Evolutionary conservation across 2,888 invertebrate genomes (phyloP).

Genomic region (Thereva unica): DNA sequence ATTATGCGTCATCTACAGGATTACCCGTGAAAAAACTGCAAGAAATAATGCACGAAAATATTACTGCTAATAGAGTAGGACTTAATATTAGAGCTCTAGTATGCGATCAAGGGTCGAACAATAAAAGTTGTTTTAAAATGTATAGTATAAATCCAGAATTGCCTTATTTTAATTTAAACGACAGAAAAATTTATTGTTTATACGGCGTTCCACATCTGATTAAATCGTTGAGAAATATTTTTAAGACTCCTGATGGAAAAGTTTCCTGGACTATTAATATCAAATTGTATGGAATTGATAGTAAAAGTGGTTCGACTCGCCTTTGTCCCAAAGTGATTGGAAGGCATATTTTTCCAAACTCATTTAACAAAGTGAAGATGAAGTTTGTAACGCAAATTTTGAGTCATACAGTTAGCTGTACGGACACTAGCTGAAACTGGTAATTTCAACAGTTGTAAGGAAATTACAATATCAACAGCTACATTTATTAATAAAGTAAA

Average conservation of each 20-base stretch:
- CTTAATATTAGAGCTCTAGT: no score
- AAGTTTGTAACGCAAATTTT: constrained; percentile 23
- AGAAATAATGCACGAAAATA: constrained; percentile 4
- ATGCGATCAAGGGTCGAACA: no score
- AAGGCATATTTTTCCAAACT: no score
- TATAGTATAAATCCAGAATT: no score
- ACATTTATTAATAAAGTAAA: no score
- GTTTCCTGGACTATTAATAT: constrained; percentile 29
- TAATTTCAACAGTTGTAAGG: constrained; percentile 15
- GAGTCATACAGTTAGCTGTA: constrained; percentile 28
- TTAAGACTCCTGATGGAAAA: constrained; percentile 31
- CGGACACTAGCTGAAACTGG: constrained; percentile 21
- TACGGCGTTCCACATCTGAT: constrained; percentile 33
- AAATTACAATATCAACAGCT: constrained; percentile 21
- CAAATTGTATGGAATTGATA: constrained; percentile 23
- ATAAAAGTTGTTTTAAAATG: no score
- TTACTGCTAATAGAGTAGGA: not conserved
- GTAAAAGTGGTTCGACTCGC: constrained; percentile 8
- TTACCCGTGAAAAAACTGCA: constrained; percentile 2
- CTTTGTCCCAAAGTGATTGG: constrained; percentile 19
- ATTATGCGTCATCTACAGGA: constrained; percentile 4
- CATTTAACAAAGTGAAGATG: no score
- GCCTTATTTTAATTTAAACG: no score
- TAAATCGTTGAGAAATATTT: constrained; percentile 27
- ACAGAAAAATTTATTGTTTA: no score